Evolutionary conservation across 2,888 invertebrate genomes (phyloP).

Genomic region (Tortrix viridana): DNA sequence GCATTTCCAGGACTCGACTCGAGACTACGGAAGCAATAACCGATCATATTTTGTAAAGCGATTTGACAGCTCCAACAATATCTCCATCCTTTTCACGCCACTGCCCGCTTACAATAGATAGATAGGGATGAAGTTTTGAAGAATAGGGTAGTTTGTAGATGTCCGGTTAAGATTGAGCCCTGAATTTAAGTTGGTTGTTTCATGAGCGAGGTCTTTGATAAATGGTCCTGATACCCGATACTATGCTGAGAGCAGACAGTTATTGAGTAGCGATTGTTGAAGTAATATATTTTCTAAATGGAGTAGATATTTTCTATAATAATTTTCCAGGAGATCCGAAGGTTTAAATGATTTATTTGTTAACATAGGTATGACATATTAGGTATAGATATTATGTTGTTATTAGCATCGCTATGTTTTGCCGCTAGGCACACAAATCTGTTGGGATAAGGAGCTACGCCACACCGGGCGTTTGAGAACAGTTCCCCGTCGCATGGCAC

Average conservation of each 20-base stretch:
- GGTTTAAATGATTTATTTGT: no score
- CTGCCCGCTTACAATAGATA: not conserved
- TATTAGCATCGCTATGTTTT: no score
- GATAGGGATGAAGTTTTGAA: constrained; percentile 27
- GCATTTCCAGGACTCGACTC: not conserved
- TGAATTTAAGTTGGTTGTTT: not conserved
- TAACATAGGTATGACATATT: no score
- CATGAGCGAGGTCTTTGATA: constrained; percentile 6
- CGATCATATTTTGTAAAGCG: constrained; percentile 24
- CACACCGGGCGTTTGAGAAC: no score
- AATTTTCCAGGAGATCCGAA: no score
- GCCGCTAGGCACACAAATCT: no score
- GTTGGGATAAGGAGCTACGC: no score
- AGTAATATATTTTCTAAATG: constrained; percentile 26
- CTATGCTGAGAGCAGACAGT: constrained; percentile 8
- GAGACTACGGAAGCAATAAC: constrained; percentile 19
- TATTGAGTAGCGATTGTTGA: constrained; percentile 25
- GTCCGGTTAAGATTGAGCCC: constrained; percentile 8
- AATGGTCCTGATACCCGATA: constrained; percentile 9
- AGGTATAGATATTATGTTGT: no score
- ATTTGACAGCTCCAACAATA: constrained; percentile 19
- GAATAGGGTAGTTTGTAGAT: constrained; percentile 22
- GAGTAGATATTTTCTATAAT: not conserved
- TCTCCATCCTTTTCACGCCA: constrained; percentile 12
- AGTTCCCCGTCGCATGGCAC: no score